phyloP scores from a whole-genome alignment of 1,140 invertebrate species.

The Proctacanthus coquilletti region DNA sequence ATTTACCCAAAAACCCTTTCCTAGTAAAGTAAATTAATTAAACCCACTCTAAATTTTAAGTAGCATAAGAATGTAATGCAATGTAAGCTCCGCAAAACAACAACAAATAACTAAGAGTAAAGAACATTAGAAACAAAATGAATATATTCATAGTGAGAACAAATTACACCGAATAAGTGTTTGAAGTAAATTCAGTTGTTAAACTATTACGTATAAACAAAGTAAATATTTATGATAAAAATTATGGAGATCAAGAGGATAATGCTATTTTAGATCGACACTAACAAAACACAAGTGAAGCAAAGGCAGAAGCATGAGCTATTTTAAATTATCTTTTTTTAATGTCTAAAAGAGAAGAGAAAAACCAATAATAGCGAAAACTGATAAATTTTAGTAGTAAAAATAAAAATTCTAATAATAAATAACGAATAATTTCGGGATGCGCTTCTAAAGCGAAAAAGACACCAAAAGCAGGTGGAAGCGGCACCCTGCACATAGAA shows the following conservation, averaged over 20 bases:
- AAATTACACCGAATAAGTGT: constrained; percentile 1
- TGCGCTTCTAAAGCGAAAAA: too few species aligned
- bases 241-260: too few species aligned
- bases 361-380: not conserved
- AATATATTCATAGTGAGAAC: not conserved
- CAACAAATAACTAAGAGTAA: not conserved
- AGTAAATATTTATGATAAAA: not conserved
- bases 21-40: not conserved
- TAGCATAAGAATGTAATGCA: not conserved
- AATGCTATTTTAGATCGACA: constrained; percentile 1
- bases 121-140: not conserved
- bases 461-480: too few species aligned
- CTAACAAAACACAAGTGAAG: not conserved
- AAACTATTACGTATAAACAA: not conserved
- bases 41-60: not conserved
- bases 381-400: not conserved
- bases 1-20: too few species aligned
- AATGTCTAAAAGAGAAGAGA: not conserved
- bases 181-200: not conserved
- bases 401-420: too few species aligned
- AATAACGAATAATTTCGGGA: too few species aligned
- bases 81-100: not conserved
- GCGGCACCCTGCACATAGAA: too few species aligned
- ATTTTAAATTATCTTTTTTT: constrained; percentile 1
- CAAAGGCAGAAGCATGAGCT: not conserved